Evolutionary conservation across 2,888 invertebrate genomes (phyloP), one percentile per base, ranked within the genome.

Genomic region (Dione juno): DNA sequence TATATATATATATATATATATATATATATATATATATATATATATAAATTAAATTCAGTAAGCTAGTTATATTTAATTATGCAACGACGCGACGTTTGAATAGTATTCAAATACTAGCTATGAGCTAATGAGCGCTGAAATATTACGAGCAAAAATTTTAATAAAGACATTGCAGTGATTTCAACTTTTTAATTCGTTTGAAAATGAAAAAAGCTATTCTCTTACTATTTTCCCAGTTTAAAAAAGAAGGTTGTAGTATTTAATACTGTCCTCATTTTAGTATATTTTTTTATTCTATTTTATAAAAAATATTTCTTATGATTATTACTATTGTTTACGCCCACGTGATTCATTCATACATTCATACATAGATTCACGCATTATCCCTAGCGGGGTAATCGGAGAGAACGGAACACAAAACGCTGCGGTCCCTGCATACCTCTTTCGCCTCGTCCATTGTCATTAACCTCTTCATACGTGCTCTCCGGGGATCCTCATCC

Each of bases 111-210:
- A 43, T 35, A 45, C 35, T 35, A 35, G 61, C 61, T 61, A 35
- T 28, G 45, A 45, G 45, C 61, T 61, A 61, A 61, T 61, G 61
- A 61, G 61, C 45, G 35, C 45, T 45, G 45, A 61, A 61, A 45
- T 61, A 45, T 61, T 45, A 61, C n/a, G 45, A 61, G 45, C n/a
- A 45, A 45, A 61, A 61, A 35, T 45, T 16, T 45, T 35, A 35
- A 61, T 61, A 61, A 61, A 61, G 61, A 61, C 35, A 61, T 45
- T 16, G 61, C 7, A 45, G 28, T 45, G 35, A 61, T 45, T 61
- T 45, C 35, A 45, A 45, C 35, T 61, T 61, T 61, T 61, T 43
- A 61, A 35, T 45, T 28, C 14, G 11, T 21, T 11, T 16, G 45
- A n/a, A 45, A 14, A 61, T 61, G 5, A 41, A 45, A 54, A 59